These are phyloP conservation scores for Drosophila trapezifrons DNA, from an alignment of 1,140 invertebrate species.

Conservation along the genomic window DNA sequence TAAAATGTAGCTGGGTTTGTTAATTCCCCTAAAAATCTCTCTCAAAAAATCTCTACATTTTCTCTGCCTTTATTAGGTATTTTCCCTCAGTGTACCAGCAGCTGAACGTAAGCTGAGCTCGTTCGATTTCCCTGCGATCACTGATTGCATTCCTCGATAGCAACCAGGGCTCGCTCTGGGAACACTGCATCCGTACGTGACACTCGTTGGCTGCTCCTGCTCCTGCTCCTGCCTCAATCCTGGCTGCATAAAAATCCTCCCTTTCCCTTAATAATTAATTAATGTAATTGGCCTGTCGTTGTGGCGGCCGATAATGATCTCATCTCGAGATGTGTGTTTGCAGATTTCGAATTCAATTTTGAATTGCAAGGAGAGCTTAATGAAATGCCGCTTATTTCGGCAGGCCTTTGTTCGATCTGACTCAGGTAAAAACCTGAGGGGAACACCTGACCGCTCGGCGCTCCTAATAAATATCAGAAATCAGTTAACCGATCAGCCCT, in stretches of 20 bases:
- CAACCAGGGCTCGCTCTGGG: conserved; percentile 60
- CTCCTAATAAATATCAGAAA: conserved; percentile 45
- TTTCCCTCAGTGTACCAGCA: conserved; percentile 12
- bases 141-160: conserved; percentile 78
- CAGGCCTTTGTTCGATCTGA: conserved; percentile 36
- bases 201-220: conserved; percentile 53
- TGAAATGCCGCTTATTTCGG: conserved; percentile 61
- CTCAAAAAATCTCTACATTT: neutral
- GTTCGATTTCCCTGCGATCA: conserved; percentile 69
- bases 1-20: too few species aligned
- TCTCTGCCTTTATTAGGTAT: neutral
- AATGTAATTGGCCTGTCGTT: conserved; percentile 84
- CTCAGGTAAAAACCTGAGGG: neutral
- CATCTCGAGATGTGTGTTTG: conserved; percentile 77
- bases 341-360: conserved; percentile 80
- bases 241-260: conserved; percentile 4
- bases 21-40: too few species aligned
- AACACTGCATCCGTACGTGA: conserved; percentile 70
- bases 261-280: conserved; percentile 80
- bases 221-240: conserved; percentile 21
- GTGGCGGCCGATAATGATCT: conserved; percentile 79
- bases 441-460: conserved; percentile 33
- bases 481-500: conserved; percentile 38
- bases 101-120: conserved; percentile 54
- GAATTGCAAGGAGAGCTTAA: conserved; percentile 49